A percentile compares a stretch with the other conserved stretches of the same genome.
These are phyloP conservation scores for Oligia strigilis DNA, from an alignment of 2,888 invertebrate species.

Conservation along the genomic window DNA sequence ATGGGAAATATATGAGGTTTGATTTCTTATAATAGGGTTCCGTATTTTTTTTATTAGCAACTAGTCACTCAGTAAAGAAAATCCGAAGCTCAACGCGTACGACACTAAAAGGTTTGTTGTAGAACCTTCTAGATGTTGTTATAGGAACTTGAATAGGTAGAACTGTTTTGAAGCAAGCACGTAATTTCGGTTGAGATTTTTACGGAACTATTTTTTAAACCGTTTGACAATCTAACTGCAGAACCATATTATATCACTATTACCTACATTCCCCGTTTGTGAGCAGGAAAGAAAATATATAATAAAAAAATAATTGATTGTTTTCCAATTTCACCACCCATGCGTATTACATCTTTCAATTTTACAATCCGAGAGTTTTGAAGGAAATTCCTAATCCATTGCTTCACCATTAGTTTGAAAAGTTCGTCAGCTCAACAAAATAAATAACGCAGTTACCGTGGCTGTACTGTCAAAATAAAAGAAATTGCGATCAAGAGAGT, in stretches of 20 bases:
- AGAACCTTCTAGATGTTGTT: constrained; percentile 40
- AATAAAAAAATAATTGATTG: too few relatives aligned
- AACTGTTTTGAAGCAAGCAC: constrained; percentile 5
- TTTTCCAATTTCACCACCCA: too few relatives aligned
- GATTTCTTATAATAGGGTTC: too few relatives aligned
- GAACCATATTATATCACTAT: too few relatives aligned
- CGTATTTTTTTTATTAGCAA: constrained; percentile 72
- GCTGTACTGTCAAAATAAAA: neutral
- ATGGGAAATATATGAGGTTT: too few relatives aligned
- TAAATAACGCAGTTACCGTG: neutral
- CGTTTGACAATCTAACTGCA: too few relatives aligned
- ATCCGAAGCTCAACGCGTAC: constrained; percentile 64
- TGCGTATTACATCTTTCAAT: too few relatives aligned
- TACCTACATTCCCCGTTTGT: too few relatives aligned
- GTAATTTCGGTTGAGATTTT: constrained; percentile 2
- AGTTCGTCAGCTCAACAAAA: neutral
- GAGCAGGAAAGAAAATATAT: too few relatives aligned
- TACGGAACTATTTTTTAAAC: too few relatives aligned
- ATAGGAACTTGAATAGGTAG: neutral
- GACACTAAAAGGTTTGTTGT: constrained; percentile 54
- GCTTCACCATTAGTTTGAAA: neutral
- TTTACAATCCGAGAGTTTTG: neutral
- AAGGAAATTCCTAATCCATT: neutral
- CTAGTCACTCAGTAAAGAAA: constrained; percentile 74
- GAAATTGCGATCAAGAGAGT: too few relatives aligned